Evolutionary conservation across 2,113 vertebrate genomes (phyloP), one percentile per base, ranked within the genome.

Genomic region (Forbesichthys papilliferus): DNA sequence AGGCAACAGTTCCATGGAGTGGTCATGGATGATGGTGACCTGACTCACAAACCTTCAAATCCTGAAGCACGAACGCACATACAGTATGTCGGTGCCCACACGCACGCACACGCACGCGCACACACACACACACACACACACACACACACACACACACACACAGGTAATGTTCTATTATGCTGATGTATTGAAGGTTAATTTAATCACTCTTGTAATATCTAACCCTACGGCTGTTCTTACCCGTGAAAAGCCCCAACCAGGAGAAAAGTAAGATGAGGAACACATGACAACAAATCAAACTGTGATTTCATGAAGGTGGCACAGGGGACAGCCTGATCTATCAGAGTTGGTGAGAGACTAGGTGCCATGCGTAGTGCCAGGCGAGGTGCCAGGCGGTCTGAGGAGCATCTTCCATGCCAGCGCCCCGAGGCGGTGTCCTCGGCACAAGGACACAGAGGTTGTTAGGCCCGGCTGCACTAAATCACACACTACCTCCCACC

Each of bases 401-500:
- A 86, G 85, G 81, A 79, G 80, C 85, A 82, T 86, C 81, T 82
- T 81, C 87, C 79, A 80, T 91, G 91, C 91, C 91, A 92, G 86
- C 82, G 84, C 87, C 88, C 87, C 27, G 73, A 89, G 89, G 90
- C 86, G 81, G 70, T 84, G 86, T 87, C 86, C 87, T 87, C 83
- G 57, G 83, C 79, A 74, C 88, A 91, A 91, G 91, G 91, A 91
- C 91, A 81, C 84, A 82, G 87, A 87, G 89, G 91, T 90, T 73
- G 82, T 91, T 87, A 87, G 87, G 87, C 86, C 82, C 78, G 79
- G 84, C 74, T 48, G 78, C 86, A 84, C 86, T 90, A 89, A 91
- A 91, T 91, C 87, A 88, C 81, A 80, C 46, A 79, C 84, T 83
- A 84, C 85, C 86, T 83, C 84, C 80, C 77, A 60, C 83, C 74